Conservation (phyloP, 2,797 vertebrate genomes). For the Scomberomorus guttatus region DNA sequence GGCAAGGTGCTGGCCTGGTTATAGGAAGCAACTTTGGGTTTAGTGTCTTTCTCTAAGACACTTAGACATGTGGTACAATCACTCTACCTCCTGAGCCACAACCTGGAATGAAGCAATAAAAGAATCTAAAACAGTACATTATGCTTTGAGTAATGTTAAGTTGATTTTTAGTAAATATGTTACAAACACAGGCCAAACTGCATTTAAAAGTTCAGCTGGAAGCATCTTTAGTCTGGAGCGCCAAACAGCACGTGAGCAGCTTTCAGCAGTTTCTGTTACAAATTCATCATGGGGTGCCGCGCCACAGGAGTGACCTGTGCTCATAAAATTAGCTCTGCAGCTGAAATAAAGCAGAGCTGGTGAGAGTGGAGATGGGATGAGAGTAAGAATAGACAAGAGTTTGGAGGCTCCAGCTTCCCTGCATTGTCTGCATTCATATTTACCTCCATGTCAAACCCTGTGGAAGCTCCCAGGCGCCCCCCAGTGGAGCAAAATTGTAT, state of each 20-base stretch:
- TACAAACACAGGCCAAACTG: background rate
- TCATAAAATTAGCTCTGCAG: conserved; percentile 67
- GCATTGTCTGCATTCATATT: conserved; percentile 72
- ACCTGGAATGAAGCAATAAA: background rate
- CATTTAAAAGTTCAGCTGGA: background rate
- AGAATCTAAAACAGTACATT: no score
- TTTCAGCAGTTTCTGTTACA: conserved; percentile 52
- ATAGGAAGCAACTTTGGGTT: no score
- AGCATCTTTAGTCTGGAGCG: background rate
- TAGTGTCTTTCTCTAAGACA: no score
- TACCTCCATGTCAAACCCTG: conserved; percentile 22
- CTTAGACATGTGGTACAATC: no score
- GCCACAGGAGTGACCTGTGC: conserved; percentile 47
- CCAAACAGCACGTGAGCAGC: conserved; percentile 42
- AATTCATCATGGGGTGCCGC: conserved; percentile 29
- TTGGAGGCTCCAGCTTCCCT: conserved; percentile 65
- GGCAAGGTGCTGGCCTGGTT: no score
- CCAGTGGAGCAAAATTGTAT: conserved; percentile 59
- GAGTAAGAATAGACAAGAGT: conserved; percentile 76
- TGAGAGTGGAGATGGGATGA: conserved; percentile 57
- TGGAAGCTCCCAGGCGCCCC: conserved; percentile 49
- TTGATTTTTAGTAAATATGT: no score
- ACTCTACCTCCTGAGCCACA: no score
- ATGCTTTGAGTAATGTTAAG: no score
- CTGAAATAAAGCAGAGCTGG: conserved; percentile 63